Percentiles rank a stretch among this genome's conserved stretches.
Evolutionary conservation across 2,888 invertebrate genomes (phyloP).

Genomic region (Fragum fragum): DNA sequence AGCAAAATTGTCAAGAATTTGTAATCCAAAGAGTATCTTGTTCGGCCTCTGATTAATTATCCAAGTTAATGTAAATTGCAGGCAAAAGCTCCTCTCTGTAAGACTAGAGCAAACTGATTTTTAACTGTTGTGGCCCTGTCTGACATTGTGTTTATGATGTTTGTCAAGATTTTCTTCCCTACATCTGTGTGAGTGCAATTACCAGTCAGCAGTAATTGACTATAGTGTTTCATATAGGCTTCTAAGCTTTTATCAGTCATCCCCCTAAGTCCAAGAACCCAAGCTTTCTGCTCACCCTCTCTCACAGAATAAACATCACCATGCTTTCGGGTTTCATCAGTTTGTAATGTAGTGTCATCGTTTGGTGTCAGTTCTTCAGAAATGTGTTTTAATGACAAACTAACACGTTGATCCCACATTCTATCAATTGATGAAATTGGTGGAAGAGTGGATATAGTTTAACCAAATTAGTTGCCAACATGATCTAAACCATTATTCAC

Average conservation of each 20-base stretch:
- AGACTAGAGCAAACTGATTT: constrained; percentile 27
- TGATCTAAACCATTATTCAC: constrained; percentile 43
- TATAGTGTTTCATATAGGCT: constrained; percentile 34
- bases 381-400: constrained; percentile 41
- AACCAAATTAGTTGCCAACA: constrained; percentile 37
- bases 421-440: constrained; percentile 45
- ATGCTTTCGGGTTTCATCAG: constrained; percentile 46
- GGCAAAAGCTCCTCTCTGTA: constrained; percentile 49
- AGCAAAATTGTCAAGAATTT: constrained; percentile 49
- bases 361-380: constrained; percentile 18
- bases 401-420: constrained; percentile 45
- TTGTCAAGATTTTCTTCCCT: constrained; percentile 25
- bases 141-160: constrained; percentile 54
- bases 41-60: constrained; percentile 32
- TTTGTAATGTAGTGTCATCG: constrained; percentile 33
- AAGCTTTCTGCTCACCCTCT: constrained; percentile 43
- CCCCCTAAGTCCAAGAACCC: constrained; percentile 39
- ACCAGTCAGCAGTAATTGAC: constrained; percentile 26
- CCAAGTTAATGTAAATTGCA: constrained; percentile 42
- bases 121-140: constrained; percentile 51
- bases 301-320: constrained; percentile 41
- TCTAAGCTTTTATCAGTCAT: constrained; percentile 37
- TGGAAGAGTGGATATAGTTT: constrained; percentile 24
- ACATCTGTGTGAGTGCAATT: constrained; percentile 13
- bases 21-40: constrained; percentile 38